Conservation (phyloP, 1,140 invertebrate genomes). For the Geopemphigus sp. region DNA sequence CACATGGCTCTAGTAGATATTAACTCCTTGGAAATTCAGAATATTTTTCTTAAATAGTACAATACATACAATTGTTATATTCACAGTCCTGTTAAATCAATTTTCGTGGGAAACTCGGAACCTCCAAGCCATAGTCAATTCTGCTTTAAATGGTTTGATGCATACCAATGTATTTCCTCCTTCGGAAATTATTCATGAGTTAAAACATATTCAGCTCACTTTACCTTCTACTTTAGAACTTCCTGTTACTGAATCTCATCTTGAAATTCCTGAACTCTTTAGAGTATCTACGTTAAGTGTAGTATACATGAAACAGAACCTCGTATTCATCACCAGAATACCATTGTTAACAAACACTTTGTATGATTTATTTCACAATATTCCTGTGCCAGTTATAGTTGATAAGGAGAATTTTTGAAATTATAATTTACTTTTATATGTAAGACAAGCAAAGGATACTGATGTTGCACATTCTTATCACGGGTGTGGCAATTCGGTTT, state of each 20-base stretch:
- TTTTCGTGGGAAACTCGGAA: background rate
- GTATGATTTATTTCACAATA: too few species aligned
- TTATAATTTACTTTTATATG: too few species aligned
- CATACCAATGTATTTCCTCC: background rate
- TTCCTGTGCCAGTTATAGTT: too few species aligned
- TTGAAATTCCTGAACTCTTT: background rate
- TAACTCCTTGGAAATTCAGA: background rate
- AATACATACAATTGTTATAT: background rate
- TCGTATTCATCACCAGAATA: too few species aligned
- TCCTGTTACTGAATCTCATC: background rate
- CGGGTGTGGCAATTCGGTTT: too few species aligned
- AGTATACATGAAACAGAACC: too few species aligned
- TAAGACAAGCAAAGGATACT: too few species aligned
- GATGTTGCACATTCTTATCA: too few species aligned
- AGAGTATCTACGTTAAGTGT: background rate
- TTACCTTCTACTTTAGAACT: background rate
- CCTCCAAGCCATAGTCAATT: background rate
- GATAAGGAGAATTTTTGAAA: too few species aligned
- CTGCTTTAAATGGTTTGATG: background rate
- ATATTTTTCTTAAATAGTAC: background rate
- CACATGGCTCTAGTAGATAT: background rate
- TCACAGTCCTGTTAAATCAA: background rate
- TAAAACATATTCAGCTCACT: background rate
- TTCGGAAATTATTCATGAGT: background rate
- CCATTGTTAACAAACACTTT: too few species aligned